phyloP scores from a whole-genome alignment of 2,888 invertebrate genomes.

The Drosophila yooni region DNA sequence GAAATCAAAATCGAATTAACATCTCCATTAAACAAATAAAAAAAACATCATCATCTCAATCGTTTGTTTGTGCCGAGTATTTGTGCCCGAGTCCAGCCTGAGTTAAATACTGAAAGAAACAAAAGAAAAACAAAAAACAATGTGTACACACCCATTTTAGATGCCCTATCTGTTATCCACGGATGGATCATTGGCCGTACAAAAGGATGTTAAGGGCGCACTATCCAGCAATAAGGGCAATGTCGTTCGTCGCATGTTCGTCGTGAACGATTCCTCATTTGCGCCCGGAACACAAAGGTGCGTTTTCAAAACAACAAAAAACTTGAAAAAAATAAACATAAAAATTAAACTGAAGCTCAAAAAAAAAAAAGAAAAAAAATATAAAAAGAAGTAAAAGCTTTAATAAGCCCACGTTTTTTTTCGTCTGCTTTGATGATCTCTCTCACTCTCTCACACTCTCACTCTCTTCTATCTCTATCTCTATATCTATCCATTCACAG shows the following conservation, averaged over 20 bases:
- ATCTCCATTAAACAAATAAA: slow-evolving; percentile 25
- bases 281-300: slow-evolving; percentile 84
- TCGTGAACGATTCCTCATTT: slow-evolving; percentile 85
- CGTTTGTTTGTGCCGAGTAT: slow-evolving; percentile 41
- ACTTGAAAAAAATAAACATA: slow-evolving; percentile 5
- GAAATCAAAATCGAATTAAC: slow-evolving; percentile 32
- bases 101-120: slow-evolving; percentile 45
- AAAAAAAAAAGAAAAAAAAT: slow-evolving; percentile 24
- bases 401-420: slow-evolving; percentile 52
- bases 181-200: slow-evolving; percentile 85
- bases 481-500: slow-evolving; percentile 72
- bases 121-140: slow-evolving; percentile 28
- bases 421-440: slow-evolving; percentile 49
- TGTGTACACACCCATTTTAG: slow-evolving; percentile 76
- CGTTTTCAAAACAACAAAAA: slow-evolving; percentile 41
- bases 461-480: slow-evolving; percentile 44
- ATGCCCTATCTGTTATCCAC: slow-evolving; percentile 85
- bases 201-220: slow-evolving; percentile 85
- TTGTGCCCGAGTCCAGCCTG: slow-evolving; percentile 31
- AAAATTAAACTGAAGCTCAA: slow-evolving; percentile 8
- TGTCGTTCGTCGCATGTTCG: slow-evolving; percentile 85
- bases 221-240: slow-evolving; percentile 84
- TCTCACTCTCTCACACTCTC: slow-evolving; percentile 35
- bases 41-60: slow-evolving; percentile 40
- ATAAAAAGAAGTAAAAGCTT: slow-evolving; percentile 32